Evolutionary conservation across 2,888 invertebrate genomes (phyloP).

Genomic region (Heteromurus nitidus): DNA sequence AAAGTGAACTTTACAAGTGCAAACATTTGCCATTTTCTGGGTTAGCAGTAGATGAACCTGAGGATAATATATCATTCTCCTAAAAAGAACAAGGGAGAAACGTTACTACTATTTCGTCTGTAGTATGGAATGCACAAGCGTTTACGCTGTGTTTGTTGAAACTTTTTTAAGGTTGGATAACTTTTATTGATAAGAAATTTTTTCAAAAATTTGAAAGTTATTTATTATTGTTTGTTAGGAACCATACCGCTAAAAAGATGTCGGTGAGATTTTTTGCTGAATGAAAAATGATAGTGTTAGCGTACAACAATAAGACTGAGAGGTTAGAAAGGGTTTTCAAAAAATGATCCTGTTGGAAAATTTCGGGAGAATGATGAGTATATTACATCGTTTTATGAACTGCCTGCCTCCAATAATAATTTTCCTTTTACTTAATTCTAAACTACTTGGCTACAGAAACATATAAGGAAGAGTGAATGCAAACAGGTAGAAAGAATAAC

Average conservation of each 20-base stretch:
- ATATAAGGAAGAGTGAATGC: constrained; percentile 16
- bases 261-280: background rate
- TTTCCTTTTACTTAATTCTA: background rate
- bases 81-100: constrained; percentile 5
- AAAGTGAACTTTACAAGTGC: constrained; percentile 37
- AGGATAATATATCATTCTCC: constrained; percentile 27
- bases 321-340: background rate
- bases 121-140: background rate
- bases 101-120: constrained; percentile 17
- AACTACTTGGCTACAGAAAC: background rate
- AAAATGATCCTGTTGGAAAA: background rate
- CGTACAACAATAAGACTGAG: background rate
- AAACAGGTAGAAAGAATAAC: constrained; percentile 1
- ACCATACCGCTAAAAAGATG: background rate
- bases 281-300: background rate
- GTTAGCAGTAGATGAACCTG: constrained; percentile 48
- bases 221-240: background rate
- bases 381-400: background rate
- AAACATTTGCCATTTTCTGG: constrained; percentile 32
- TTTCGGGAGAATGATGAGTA: background rate
- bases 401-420: background rate
- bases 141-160: background rate
- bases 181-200: constrained; percentile 16
- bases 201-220: constrained; percentile 2
- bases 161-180: constrained; percentile 19